Conservation (phyloP, 2,888 invertebrate genomes). For the Choreutis nemorana region DNA sequence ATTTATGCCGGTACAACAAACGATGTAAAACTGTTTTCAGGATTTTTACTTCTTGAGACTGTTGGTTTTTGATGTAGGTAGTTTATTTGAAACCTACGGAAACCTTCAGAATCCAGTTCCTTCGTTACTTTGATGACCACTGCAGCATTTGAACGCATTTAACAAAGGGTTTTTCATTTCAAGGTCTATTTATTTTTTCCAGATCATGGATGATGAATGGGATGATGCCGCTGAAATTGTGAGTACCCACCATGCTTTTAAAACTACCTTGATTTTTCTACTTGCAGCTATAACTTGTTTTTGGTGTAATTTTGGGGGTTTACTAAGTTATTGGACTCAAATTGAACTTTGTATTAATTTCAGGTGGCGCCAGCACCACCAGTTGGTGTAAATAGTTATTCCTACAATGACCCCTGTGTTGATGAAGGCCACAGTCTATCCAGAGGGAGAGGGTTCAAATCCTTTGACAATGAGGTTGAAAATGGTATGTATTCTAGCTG, state of each 20-base stretch:
- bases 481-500: slow-evolving; percentile 26
- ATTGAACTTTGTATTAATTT: too few species aligned
- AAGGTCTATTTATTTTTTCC: slow-evolving; percentile 17
- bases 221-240: slow-evolving; percentile 48
- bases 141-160: too few species aligned
- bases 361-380: slow-evolving; percentile 24
- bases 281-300: slow-evolving; percentile 1
- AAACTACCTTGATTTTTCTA: too few species aligned
- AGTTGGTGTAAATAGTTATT: slow-evolving; percentile 16
- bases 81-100: too few species aligned
- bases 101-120: too few species aligned
- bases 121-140: too few species aligned
- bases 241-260: slow-evolving; percentile 17
- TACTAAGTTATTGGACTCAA: slow-evolving; percentile 3
- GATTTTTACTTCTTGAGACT: too few species aligned
- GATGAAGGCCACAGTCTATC: slow-evolving; percentile 61
- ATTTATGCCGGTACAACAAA: too few species aligned
- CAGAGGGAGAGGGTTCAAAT: slow-evolving; percentile 56
- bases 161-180: too few species aligned
- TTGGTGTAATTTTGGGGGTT: slow-evolving; percentile 3
- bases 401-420: slow-evolving; percentile 27
- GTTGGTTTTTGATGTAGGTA: too few species aligned
- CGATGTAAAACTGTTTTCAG: too few species aligned
- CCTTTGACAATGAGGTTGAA: slow-evolving; percentile 29
- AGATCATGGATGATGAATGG: slow-evolving; percentile 67